Base-by-base conservation (phyloP, 2,888 invertebrate species). In the Drosophila kuntzei region DNA sequence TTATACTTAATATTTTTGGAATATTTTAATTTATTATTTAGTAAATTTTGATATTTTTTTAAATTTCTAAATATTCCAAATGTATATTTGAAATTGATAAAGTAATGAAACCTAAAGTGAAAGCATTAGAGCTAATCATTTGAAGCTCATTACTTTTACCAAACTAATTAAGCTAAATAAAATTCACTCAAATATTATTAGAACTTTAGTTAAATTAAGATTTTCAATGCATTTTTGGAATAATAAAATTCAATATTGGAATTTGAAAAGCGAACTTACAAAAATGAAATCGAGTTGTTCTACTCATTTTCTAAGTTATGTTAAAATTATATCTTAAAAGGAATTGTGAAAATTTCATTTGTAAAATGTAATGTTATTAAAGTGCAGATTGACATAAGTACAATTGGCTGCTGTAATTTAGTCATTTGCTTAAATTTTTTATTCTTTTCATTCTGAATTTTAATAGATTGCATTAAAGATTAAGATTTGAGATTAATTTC, bases 1-100 rank as follows among this genome's bases (percentile, higher is more conserved):
- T 20, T 46, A 16, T 54, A 12, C 43, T 44, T n/a, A 9, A 57
- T 60, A 63, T 66, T 46, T 44, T 76, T 73, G 65, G 60, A 76
- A 55, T 53, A 58, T 32, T 49, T 7, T n/a, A 5, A 20, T 41
- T 27, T n/a, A 2, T 34, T 39, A 2, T 20, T 18, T 2, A 14
- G 18, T 3, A 27, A 16, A 8, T n/a, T 27, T 51, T 2, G 18
- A 27, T 9, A 25, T 6, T 1, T 16, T 20, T 29, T 7, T 9
- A 4, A 1, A 4, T 14, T 3, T 9, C n/a, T 1, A 2, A n/a
- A 34, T 51, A 59, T 67, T 77, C 65, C 81, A 75, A 79, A 76
- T 43, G n/a, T n/a, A 72, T 58, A 60, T 71, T 29, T 43, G 1
- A 6, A 29, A 9, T 50, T 61, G 27, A 18, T 6, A 55, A 59